A percentile compares a stretch with the other conserved stretches of the same genome.
phyloP scores from a whole-genome alignment of 2,797 vertebrate species.

The Hypotaenidia philippensis region DNA sequence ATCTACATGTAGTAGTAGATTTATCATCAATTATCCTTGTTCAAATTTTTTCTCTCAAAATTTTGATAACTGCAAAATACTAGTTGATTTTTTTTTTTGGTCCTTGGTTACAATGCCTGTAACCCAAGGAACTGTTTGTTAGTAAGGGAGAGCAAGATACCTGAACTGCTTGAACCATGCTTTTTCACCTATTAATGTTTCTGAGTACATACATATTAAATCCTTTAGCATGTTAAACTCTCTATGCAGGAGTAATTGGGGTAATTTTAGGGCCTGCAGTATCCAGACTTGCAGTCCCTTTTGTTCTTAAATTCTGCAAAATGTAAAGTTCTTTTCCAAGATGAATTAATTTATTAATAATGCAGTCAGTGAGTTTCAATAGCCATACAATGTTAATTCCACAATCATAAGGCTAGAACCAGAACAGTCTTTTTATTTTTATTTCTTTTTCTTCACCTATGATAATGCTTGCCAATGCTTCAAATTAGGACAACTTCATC shows the following conservation, averaged over 20 bases:
- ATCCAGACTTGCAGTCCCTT: neutral
- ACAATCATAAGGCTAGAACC: neutral
- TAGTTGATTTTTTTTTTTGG: neutral
- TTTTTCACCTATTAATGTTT: neutral
- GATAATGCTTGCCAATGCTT: neutral
- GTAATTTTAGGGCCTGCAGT: neutral
- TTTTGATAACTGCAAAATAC: neutral
- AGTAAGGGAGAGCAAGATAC: neutral
- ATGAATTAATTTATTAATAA: neutral
- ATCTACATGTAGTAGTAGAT: accelerated
- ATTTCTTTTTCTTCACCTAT: no score
- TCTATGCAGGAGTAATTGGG: neutral
- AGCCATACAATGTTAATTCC: neutral
- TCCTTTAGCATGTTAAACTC: neutral
- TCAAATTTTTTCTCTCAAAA: neutral
- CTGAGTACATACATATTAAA: neutral
- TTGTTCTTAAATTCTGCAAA: neutral
- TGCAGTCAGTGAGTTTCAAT: neutral
- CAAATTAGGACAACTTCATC: neutral
- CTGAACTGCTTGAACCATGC: neutral
- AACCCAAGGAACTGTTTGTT: neutral
- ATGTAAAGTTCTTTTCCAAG: neutral
- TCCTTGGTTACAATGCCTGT: neutral
- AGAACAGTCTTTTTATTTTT: neutral
- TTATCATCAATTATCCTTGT: neutral